Conservation (phyloP, 2,797 vertebrate species). For the Chelonia mydas region DNA sequence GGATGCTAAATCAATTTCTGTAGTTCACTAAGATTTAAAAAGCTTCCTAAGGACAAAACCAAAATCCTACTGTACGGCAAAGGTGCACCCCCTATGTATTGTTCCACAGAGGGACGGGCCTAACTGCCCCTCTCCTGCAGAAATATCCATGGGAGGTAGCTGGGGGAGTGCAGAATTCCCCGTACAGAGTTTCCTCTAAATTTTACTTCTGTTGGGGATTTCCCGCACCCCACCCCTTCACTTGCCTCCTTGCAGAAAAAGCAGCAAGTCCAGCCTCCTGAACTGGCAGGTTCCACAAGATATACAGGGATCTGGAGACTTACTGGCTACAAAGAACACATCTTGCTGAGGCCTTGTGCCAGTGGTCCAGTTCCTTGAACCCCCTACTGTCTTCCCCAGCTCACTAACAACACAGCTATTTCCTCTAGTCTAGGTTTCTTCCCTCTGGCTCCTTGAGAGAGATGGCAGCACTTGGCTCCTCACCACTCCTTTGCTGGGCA, state of each 20-base stretch:
- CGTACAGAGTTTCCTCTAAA: slow-evolving; percentile 9
- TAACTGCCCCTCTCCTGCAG: background rate
- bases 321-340: background rate
- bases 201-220: background rate
- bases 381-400: background rate
- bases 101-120: background rate
- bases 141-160: background rate
- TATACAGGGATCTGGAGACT: background rate
- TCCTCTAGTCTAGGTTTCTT: background rate
- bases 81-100: background rate
- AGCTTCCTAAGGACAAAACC: background rate
- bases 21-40: background rate
- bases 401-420: background rate
- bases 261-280: background rate
- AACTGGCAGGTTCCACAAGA: background rate
- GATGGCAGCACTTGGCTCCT: background rate
- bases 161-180: background rate
- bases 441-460: background rate
- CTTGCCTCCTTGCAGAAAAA: background rate
- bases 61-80: background rate
- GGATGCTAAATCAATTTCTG: background rate
- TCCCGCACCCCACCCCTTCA: background rate
- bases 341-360: background rate
- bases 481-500: background rate
- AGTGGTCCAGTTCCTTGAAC: background rate